Evolutionary conservation across 2,888 invertebrate species (phyloP), one percentile per base, ranked within the genome.

Genomic region (Ectemnius lituratus): DNA sequence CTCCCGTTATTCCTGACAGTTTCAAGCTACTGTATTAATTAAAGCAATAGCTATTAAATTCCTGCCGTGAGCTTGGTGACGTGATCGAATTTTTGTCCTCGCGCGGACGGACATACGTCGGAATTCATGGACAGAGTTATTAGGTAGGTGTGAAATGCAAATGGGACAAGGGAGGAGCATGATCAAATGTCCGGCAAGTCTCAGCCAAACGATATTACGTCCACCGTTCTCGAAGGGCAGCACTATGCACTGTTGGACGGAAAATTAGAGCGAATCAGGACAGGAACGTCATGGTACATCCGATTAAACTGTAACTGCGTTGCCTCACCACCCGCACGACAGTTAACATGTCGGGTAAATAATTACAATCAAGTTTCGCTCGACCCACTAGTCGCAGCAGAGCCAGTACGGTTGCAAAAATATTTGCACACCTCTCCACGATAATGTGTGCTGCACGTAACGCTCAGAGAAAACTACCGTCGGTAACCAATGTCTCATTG

Each of bases 191-290:
- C 61, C 52, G n/a, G 56, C n/a, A 37, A 16, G 27, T 20, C 37
- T 59, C 58, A 49, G n/a, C 6, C 56, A 64, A 81, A 80, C 65
- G 66, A 70, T 76, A 81, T 81, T 75, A 78, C 28, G 62, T 66
- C 20, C 28, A 45, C 62, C 27, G 46, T 60, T 63, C 76, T 70
- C 71, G 63, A 70, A 78, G 68, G 58, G 73, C 67, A 78, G 73
- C 67, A 78, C 58, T 79, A 62, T 61, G 70, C 67, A 6, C 71
- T 18, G 62, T 16, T 60, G 71, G 66, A 59, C 73, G 62, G 81
- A 74, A 81, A 73, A 81, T 79, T 70, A 71, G 76, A 67, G 62
- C 76, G 72, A 79, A 74, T 79, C 76, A 74, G 72, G 59, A 62
- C 67, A 57, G 61, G 45, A 57, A 69, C 60, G 67, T 71, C 81